Conservation (phyloP, 2,888 invertebrate species). For the Noctua comes region DNA sequence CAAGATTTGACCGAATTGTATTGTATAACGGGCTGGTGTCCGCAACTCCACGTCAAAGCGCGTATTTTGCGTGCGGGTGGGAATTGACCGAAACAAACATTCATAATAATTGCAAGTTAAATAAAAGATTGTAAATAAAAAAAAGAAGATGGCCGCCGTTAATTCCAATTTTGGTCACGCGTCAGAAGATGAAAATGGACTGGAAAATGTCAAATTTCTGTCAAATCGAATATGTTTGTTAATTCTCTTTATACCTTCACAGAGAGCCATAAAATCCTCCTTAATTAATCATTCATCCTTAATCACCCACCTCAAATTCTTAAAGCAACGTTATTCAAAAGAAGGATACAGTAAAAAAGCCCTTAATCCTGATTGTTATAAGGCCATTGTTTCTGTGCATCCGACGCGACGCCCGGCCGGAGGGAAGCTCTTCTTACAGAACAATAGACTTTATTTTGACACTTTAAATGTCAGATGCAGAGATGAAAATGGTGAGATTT, state of each 20-base stretch:
- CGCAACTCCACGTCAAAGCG: too few relatives aligned
- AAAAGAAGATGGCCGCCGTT: not conserved
- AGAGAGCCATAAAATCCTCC: not conserved
- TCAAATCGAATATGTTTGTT: not conserved
- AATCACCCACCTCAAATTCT: slow-evolving; percentile 32
- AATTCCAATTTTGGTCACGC: not conserved
- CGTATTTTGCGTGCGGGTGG: too few relatives aligned
- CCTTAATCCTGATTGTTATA: slow-evolving; percentile 45
- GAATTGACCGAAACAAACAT: too few relatives aligned
- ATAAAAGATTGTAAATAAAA: not conserved
- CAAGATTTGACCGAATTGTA: not conserved
- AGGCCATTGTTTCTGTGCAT: slow-evolving; percentile 51
- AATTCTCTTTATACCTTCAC: not conserved
- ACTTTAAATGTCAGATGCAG: slow-evolving; percentile 58
- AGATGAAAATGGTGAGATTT: slow-evolving; percentile 7
- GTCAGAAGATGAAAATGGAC: not conserved
- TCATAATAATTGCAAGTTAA: too few relatives aligned
- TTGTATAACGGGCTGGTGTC: too few relatives aligned
- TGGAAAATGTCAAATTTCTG: not conserved
- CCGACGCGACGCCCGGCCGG: slow-evolving; percentile 22
- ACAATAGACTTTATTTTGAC: slow-evolving; percentile 60
- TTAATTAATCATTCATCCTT: slow-evolving; percentile 36
- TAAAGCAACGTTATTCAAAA: slow-evolving; percentile 31
- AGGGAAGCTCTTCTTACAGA: slow-evolving; percentile 18
- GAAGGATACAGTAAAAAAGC: slow-evolving; percentile 34